Conservation (phyloP, 2,797 vertebrate species). For the Coccyzus lansbergi region DNA sequence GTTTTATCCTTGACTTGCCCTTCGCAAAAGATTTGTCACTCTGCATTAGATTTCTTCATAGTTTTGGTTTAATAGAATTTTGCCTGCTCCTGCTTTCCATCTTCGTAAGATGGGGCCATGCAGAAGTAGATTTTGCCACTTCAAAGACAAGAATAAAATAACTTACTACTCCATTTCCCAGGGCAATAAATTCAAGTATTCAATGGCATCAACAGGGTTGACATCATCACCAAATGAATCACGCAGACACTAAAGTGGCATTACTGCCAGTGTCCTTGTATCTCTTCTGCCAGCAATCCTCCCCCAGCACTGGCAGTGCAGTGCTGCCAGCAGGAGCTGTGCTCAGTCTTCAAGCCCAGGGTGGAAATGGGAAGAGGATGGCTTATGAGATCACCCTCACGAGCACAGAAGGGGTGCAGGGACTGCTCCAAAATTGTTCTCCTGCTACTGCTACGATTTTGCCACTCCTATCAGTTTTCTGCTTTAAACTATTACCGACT, state of each 20-base stretch:
- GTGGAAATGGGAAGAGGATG: not conserved
- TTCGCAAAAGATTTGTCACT: not conserved
- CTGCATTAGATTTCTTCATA: not conserved
- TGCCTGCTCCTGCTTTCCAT: not conserved
- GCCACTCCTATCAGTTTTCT: not conserved
- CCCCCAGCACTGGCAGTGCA: not conserved
- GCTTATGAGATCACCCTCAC: not conserved
- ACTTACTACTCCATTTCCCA: not conserved
- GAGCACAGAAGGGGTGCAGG: not conserved
- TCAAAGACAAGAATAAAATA: not conserved
- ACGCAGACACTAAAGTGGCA: not conserved
- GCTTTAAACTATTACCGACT: not conserved
- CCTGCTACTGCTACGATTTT: not conserved
- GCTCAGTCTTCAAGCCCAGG: accelerated
- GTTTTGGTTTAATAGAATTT: not conserved
- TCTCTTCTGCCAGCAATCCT: not conserved
- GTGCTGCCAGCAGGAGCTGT: not conserved
- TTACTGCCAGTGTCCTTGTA: not conserved
- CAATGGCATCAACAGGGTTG: not conserved
- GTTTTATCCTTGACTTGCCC: not conserved
- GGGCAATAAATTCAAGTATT: not conserved
- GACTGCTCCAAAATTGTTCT: not conserved
- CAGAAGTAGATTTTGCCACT: not conserved
- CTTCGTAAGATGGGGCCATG: not conserved
- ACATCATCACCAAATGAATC: not conserved